Conservation (phyloP, 2,797 vertebrate species). For the Chloroceryle inda region DNA sequence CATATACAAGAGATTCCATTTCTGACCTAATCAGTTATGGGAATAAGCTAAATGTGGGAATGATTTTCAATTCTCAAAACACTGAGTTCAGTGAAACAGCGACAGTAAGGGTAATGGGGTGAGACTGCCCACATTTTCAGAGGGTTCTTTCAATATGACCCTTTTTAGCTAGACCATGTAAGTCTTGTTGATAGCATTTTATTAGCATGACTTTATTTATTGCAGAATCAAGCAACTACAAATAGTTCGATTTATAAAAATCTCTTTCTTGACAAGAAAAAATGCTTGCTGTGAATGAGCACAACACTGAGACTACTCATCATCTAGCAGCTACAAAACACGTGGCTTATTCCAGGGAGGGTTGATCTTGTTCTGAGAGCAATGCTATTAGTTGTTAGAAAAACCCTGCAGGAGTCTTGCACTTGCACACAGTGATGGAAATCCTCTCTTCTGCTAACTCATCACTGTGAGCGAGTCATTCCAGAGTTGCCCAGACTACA, state of each 20-base stretch:
- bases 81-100: background rate
- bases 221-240: background rate
- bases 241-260: background rate
- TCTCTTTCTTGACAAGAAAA: background rate
- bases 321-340: background rate
- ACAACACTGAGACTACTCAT: background rate
- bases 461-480: background rate
- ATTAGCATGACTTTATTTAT: background rate
- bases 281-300: background rate
- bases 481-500: background rate
- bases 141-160: background rate
- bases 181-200: background rate
- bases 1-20: background rate
- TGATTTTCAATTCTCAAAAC: conserved; percentile 5
- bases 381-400: background rate
- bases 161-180: background rate
- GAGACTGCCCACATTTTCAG: background rate
- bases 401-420: background rate
- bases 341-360: background rate
- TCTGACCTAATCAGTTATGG: conserved; percentile 25
- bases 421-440: background rate
- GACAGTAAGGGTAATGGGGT: background rate
- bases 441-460: background rate
- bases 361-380: background rate
- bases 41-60: conserved; percentile 27